Conservation (phyloP, 2,797 vertebrate genomes). For the Chrysocyon brachyurus region DNA sequence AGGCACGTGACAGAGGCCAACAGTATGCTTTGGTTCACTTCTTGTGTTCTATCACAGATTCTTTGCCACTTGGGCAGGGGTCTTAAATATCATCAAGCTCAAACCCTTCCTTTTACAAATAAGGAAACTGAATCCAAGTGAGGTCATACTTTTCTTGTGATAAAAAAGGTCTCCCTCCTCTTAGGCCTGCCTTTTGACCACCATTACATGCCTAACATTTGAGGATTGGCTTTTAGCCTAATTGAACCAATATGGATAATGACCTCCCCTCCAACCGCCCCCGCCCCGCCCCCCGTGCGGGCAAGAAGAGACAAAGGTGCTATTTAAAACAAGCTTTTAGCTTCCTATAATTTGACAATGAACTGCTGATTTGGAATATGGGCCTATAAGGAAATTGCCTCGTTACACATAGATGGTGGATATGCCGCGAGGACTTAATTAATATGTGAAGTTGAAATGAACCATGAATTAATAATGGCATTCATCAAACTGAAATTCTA, state of each 20-base stretch:
- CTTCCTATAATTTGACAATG: background rate
- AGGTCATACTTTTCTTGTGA: background rate
- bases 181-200: background rate
- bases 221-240: background rate
- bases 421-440: constrained; percentile 1
- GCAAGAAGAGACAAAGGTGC: background rate
- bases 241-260: background rate
- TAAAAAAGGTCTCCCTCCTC: background rate
- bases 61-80: constrained; percentile 3
- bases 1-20: background rate
- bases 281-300: rapidly evolving
- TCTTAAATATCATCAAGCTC: background rate
- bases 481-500: constrained; percentile 53
- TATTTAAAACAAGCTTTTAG: background rate
- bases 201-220: background rate
- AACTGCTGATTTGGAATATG: background rate
- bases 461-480: constrained; percentile 62
- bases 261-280: background rate
- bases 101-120: background rate
- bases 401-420: background rate
- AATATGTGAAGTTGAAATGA: constrained; percentile 53
- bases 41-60: background rate
- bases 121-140: background rate
- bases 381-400: constrained; percentile 16
- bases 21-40: background rate